Evolutionary conservation across 2,797 vertebrate species (phyloP).

Genomic region (Rhyacichthys aspro): DNA sequence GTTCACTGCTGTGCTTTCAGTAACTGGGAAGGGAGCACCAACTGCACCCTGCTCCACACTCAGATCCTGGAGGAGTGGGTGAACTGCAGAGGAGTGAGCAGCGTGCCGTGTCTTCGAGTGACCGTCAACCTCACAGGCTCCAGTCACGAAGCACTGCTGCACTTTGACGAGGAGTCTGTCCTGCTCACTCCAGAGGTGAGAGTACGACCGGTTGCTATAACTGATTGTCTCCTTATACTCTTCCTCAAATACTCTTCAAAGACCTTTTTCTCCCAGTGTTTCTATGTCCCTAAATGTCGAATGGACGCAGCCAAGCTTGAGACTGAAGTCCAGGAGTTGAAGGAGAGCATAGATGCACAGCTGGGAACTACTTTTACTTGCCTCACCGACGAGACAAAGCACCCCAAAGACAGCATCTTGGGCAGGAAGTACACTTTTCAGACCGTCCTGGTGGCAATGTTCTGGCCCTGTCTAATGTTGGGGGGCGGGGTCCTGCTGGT

Average conservation of each 20-base stretch:
- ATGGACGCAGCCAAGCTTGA: slow-evolving; percentile 70
- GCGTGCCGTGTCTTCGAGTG: slow-evolving; percentile 80
- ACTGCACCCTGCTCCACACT: slow-evolving; percentile 75
- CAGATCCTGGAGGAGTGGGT: slow-evolving; percentile 75
- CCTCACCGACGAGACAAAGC: slow-evolving; percentile 56
- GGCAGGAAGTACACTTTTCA: slow-evolving; percentile 70
- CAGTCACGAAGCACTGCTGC: slow-evolving; percentile 71
- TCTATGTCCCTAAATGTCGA: slow-evolving; percentile 84
- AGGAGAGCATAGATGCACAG: slow-evolving; percentile 61
- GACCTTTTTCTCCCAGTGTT: slow-evolving; percentile 77
- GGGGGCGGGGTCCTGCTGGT: slow-evolving; percentile 80
- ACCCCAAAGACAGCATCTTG: slow-evolving; percentile 74
- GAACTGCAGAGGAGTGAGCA: slow-evolving; percentile 75
- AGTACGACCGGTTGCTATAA: too few species aligned
- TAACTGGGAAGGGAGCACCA: slow-evolving; percentile 72
- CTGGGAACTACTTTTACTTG: slow-evolving; percentile 66
- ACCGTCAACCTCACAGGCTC: slow-evolving; percentile 75
- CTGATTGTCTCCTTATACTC: too few species aligned
- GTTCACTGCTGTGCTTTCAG: slow-evolving; percentile 52
- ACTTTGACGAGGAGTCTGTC: slow-evolving; percentile 81
- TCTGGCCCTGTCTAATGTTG: slow-evolving; percentile 86
- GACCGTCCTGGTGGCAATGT: slow-evolving; percentile 73
- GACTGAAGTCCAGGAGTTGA: slow-evolving; percentile 74
- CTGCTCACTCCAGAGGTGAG: slow-evolving; percentile 77
- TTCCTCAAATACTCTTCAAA: too few species aligned